These are phyloP conservation scores for Rhizoglyphus robini DNA, from an alignment of 1,140 invertebrate species.

Conservation along the genomic window DNA sequence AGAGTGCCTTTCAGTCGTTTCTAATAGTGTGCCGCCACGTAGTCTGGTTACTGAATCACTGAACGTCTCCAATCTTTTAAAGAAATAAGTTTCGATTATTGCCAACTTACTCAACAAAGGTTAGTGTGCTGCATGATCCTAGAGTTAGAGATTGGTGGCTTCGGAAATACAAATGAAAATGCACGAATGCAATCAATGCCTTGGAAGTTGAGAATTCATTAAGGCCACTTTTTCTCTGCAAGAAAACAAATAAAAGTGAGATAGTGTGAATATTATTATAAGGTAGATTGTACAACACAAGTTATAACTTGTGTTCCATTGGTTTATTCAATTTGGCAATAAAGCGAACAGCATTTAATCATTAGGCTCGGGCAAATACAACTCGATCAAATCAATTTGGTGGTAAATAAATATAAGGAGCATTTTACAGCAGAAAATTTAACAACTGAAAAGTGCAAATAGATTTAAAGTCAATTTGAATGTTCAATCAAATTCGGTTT, in stretches of 20 bases:
- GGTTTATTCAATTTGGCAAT: background rate
- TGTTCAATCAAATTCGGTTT: no score
- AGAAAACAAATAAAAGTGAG: slow-evolving; percentile 10
- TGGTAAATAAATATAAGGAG: no score
- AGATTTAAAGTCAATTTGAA: background rate
- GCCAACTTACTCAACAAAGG: background rate
- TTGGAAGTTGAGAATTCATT: slow-evolving; percentile 26
- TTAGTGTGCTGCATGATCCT: background rate
- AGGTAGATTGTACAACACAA: slow-evolving; percentile 28
- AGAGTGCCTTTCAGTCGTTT: no score
- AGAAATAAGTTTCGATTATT: background rate
- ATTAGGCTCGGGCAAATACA: no score
- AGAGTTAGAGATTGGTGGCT: background rate
- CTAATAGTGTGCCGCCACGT: slow-evolving; percentile 64
- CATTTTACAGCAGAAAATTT: no score
- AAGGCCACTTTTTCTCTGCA: slow-evolving; percentile 27
- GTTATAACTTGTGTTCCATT: background rate
- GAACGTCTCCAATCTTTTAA: slow-evolving; percentile 64
- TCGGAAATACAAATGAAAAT: background rate
- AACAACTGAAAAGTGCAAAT: background rate
- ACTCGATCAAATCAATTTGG: no score
- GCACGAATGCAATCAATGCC: slow-evolving; percentile 21
- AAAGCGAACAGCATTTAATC: no score
- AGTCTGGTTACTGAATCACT: slow-evolving; percentile 80
- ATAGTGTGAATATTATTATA: no score